Evolutionary conservation across 2,113 vertebrate species (phyloP).

Genomic region (Haplochromis vanheusdeni): DNA sequence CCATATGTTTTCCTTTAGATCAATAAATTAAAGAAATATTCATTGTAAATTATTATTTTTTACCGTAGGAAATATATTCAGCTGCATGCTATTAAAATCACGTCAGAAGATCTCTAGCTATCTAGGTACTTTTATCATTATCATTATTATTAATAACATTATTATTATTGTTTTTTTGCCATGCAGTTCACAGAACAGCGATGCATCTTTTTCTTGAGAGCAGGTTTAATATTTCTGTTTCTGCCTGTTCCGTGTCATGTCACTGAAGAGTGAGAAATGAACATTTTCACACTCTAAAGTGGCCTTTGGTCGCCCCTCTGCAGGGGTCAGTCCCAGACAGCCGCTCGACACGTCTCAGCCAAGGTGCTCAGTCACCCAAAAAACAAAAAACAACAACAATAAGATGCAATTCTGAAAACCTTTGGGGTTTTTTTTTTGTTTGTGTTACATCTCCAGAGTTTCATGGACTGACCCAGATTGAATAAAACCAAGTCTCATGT

Average conservation of each 20-base stretch:
- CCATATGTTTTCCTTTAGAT: constrained; percentile 53
- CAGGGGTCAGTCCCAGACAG: background rate
- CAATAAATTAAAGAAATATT: constrained; percentile 59
- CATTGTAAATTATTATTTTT: constrained; percentile 67
- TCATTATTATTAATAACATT: background rate
- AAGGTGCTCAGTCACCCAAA: background rate
- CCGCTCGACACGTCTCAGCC: background rate
- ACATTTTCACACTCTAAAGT: constrained; percentile 2
- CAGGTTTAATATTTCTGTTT: background rate
- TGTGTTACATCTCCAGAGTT: background rate
- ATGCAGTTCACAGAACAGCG: background rate
- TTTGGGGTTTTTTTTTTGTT: rapidly evolving
- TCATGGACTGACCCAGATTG: background rate
- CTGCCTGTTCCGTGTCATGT: constrained; percentile 13
- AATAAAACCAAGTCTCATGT: background rate
- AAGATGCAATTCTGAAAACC: background rate
- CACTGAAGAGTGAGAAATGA: background rate
- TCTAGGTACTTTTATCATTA: constrained; percentile 23
- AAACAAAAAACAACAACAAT: background rate
- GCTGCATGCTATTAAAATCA: constrained; percentile 48
- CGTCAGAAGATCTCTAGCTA: background rate
- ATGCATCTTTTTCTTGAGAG: background rate
- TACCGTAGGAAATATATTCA: constrained; percentile 33
- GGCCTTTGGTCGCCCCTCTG: constrained; percentile 5
- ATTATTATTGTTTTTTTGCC: background rate